Base-by-base conservation (phyloP, 2,888 invertebrate species). In the Ecliptopera silaceata region DNA sequence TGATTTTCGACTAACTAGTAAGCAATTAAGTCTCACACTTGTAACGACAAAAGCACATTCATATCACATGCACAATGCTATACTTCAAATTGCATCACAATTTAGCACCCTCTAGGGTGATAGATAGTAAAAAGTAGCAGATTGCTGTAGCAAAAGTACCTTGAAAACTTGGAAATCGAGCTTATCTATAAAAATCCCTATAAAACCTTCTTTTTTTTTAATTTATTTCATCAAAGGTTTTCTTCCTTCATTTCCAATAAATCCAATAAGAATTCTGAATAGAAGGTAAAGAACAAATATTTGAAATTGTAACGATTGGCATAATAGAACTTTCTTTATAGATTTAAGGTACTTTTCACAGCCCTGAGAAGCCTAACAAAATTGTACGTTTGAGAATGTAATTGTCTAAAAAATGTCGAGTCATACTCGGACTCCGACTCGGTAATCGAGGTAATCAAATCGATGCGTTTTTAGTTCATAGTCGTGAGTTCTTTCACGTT, bases 381-480 rank as follows among this genome's bases (percentile, higher is more conserved):
- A 55, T 36, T 38, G 34, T 42, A 65, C 63, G 56, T 62, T 59
- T 42, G 52, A 61, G 56, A 63, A 63, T 69, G 66, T 62, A 66
- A 64, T 70, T 61, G 65, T 66, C 15, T 56, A 66, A 70, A 70
- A 71, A 72, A 74, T 63, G 64, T 64, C 59, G 60, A 63, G 68
- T 67, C 68, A 50, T 46, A 61, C 69, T 61, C 66, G 71, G 70
- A 69, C 69, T 73, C 72, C 70, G 75, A n/a, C n/a, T 77, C 13
- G 10, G 13, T 36, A 75, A 79, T 81, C 69, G 71, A 69, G 61
- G 70, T 80, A 80, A 84, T 83, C 75, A 74, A 82, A 81, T 82
- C 77, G 78, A 77, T 77, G 73, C 57, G 57, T 73, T 78, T 79
- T 77, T 77, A 74, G 75, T 72, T 71, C 73, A 79, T 76, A 78